Evolutionary conservation across 2,113 vertebrate genomes (phyloP), one percentile per base, ranked within the genome.

Genomic region (Donacobius atricapilla): DNA sequence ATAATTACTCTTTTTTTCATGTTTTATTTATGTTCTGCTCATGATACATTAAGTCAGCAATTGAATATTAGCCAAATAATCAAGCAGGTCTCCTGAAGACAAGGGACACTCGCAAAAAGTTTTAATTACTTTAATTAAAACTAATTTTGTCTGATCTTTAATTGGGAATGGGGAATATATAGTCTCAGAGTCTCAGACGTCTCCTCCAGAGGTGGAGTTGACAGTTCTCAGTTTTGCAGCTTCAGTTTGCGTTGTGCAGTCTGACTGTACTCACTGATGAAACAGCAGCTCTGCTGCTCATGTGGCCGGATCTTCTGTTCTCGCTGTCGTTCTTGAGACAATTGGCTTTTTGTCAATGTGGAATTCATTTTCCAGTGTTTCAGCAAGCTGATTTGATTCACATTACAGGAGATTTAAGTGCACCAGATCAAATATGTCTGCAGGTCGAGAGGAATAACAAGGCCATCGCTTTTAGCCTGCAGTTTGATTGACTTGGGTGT

Each of bases 111-210:
- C 87, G 21, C 8, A 68, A 87, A n/a, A 66, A 85, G 33, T 48
- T 83, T 77, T 83, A 70, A 86, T 94, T 90, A 60, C n/a, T 75
- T 79, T 20, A 61, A 81, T 95, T 83, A 81, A 81, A 92, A 45
- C 9, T 64, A 35, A 30, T 78, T 95, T 85, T 87, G 40, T 48
- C 37, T 18, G 19, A 15, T 65, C 40, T 94, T 93, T 70, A 81
- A 83, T 70, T 89, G 68, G 31, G 6, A 57, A 24, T 39, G 27
- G 42, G n/a, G 16, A 81, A 9, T 69, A 14, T 13, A 10, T 23
- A 45, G 45, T 83, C 45, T 69, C 22, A 72, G 44, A 71, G 50
- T 82, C 44, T 83, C 15, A 3, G 69, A 25, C 45, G 28, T 61
- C 31, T 89, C 19, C 54, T 89, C 18, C 72, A 58, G 76, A 83